Conservation (phyloP, 2,888 invertebrate species). For the Cephus pygmeus region DNA sequence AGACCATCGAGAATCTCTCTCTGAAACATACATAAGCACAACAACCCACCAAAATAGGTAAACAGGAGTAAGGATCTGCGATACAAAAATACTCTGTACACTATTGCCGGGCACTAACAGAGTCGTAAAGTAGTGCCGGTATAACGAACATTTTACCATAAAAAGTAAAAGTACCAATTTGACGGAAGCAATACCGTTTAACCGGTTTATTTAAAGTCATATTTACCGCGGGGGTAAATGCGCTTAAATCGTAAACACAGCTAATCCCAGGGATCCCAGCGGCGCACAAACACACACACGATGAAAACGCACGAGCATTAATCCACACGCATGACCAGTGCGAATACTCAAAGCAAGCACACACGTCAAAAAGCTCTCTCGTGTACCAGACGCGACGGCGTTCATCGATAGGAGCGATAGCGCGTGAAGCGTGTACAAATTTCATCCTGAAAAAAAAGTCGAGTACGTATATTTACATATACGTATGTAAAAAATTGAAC, state of each 20-base stretch:
- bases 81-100: not conserved
- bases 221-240: conserved; percentile 47
- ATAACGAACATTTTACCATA: not conserved
- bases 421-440: not conserved
- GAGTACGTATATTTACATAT: not conserved
- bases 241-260: conserved; percentile 58
- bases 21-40: not conserved
- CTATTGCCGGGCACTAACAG: not conserved
- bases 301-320: not conserved
- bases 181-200: not conserved
- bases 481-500: not conserved
- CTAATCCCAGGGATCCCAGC: conserved; percentile 50
- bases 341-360: not conserved
- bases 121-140: not conserved
- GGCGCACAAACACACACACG: conserved; percentile 24
- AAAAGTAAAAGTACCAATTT: not conserved
- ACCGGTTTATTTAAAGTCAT: conserved; percentile 50
- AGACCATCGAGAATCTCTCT: not conserved
- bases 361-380: not conserved
- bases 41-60: not conserved
- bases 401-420: not conserved
- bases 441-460: not conserved
- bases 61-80: not conserved
- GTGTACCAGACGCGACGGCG: not conserved
- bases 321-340: not conserved